Conservation (phyloP, 2,888 invertebrate genomes). For the Malthinus flaveolus region DNA sequence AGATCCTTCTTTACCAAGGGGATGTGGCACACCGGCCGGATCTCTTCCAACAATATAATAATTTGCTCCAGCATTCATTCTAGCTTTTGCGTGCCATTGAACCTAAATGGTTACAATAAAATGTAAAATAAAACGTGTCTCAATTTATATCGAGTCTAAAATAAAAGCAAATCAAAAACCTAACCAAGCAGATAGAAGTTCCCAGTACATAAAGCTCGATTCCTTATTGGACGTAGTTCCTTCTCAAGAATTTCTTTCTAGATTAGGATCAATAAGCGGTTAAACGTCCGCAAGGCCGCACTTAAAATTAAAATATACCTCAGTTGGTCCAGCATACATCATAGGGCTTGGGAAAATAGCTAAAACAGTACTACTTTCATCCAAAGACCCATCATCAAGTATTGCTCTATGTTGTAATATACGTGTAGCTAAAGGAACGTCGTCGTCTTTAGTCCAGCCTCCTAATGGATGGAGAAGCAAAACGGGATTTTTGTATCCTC, state of each 20-base stretch:
- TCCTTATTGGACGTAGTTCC: no score
- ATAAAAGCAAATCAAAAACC: no score
- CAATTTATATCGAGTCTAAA: neutral
- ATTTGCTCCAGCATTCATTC: constrained; percentile 96
- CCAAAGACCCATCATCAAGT: constrained; percentile 81
- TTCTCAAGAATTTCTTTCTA: no score
- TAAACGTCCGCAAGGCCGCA: no score
- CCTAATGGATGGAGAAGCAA: constrained; percentile 91
- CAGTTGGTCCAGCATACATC: constrained; percentile 99
- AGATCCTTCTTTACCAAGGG: constrained; percentile 62
- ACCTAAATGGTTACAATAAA: constrained; percentile 54
- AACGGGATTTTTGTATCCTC: constrained; percentile 93
- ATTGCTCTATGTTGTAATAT: constrained; percentile 94
- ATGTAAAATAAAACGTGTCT: neutral
- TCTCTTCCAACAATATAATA: constrained; percentile 99
- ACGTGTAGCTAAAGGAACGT: constrained; percentile 88
- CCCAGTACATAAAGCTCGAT: no score
- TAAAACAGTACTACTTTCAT: constrained; percentile 82
- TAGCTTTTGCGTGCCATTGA: constrained; percentile 92
- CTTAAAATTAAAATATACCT: constrained; percentile 51
- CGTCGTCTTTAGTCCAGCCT: constrained; percentile 99
- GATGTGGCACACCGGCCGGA: constrained; percentile 97
- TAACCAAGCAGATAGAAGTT: no score
- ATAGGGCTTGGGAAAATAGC: constrained; percentile 99
- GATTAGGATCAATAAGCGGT: no score